Evolutionary conservation across 2,113 vertebrate species (phyloP).

Genomic region (Hippolais icterina): DNA sequence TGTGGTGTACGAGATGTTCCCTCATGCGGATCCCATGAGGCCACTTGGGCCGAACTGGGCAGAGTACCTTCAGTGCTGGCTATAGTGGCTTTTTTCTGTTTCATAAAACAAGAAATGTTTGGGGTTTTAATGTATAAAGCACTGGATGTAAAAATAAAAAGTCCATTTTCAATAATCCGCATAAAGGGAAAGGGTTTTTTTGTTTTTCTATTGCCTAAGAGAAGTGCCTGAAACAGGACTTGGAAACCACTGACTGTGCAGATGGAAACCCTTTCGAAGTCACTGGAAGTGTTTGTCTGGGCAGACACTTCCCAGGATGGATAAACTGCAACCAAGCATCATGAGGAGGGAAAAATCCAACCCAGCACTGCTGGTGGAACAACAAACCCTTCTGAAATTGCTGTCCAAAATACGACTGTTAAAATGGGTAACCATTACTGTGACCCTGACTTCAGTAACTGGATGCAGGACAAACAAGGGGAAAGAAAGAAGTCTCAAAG

Average conservation of each 20-base stretch:
- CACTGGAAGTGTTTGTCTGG: not conserved
- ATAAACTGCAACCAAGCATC: not conserved
- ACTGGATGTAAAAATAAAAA: not conserved
- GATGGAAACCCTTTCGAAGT: not conserved
- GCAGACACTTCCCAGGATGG: not conserved
- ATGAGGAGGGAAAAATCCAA: not conserved
- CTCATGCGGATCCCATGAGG: not conserved
- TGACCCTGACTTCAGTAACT: not conserved
- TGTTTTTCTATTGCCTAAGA: not conserved
- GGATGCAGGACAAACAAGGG: not conserved
- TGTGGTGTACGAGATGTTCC: not conserved
- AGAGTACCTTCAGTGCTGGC: not conserved
- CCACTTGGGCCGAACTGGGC: not conserved
- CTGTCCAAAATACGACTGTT: not conserved
- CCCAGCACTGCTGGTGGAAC: not conserved
- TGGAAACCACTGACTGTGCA: not conserved
- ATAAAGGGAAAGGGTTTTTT: not conserved
- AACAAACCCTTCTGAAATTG: conserved; percentile 11
- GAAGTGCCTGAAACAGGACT: not conserved
- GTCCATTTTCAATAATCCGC: not conserved
- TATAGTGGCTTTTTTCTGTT: not conserved
- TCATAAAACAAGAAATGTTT: not conserved
- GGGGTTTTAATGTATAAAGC: not conserved
- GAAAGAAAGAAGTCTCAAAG: not conserved
- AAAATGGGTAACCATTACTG: not conserved